Evolutionary conservation across 2,888 invertebrate genomes (phyloP).

Genomic region (Prenolepis imparis): DNA sequence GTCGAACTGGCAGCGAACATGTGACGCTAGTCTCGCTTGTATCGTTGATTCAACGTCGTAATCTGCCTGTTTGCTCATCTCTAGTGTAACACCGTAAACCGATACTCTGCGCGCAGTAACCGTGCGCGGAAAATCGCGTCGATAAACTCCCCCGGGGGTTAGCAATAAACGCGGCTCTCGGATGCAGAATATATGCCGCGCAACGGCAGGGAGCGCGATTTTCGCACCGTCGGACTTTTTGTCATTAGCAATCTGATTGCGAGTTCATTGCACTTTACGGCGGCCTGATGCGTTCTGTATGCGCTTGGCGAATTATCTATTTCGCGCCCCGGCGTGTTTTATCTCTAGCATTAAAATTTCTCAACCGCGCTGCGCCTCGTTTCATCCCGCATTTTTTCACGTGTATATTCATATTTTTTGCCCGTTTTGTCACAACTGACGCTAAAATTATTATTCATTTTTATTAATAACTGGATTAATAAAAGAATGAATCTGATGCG

Average conservation of each 20-base stretch:
- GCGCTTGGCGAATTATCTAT: slow-evolving; percentile 19
- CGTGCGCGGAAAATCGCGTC: slow-evolving; percentile 44
- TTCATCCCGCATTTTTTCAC: not conserved
- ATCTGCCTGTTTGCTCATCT: slow-evolving; percentile 31
- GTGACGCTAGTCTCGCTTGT: not conserved
- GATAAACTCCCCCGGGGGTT: slow-evolving; percentile 44
- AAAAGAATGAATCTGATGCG: not conserved
- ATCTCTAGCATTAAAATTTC: slow-evolving; percentile 41
- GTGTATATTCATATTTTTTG: not conserved
- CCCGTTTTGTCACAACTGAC: not conserved
- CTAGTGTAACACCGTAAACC: slow-evolving; percentile 29
- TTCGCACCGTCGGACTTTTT: slow-evolving; percentile 48
- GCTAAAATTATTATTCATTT: not conserved
- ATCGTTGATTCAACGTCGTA: slow-evolving; percentile 3
- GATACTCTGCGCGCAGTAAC: slow-evolving; percentile 30
- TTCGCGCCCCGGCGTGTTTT: slow-evolving; percentile 21
- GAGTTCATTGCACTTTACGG: slow-evolving; percentile 48
- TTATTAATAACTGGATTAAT: not conserved
- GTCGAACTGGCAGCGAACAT: not conserved
- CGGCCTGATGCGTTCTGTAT: slow-evolving; percentile 6
- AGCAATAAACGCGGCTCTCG: slow-evolving; percentile 44
- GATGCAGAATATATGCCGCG: not conserved
- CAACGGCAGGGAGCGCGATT: slow-evolving; percentile 22
- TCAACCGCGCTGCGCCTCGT: not conserved
- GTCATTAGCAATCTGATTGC: slow-evolving; percentile 60